Conservation (phyloP, 1,140 invertebrate genomes). For the Eulimnadia texana region DNA sequence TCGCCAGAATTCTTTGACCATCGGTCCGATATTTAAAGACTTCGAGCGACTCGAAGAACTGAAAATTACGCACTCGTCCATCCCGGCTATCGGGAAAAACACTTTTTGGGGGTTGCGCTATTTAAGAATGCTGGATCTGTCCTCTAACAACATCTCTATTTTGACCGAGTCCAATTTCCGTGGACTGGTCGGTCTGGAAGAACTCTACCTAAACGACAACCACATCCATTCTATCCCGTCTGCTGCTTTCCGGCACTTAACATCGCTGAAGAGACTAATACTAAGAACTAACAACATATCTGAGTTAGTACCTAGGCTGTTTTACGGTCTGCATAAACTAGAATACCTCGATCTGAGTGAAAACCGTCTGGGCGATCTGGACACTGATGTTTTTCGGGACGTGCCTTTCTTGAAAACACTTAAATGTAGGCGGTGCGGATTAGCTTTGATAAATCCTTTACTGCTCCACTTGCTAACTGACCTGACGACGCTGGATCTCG, state of each 20-base stretch:
- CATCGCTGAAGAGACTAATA: conserved; percentile 44
- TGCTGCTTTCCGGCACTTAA: conserved; percentile 52
- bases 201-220: conserved; percentile 35
- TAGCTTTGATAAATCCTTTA: conserved; percentile 55
- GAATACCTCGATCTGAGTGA: conserved; percentile 50
- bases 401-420: conserved; percentile 45
- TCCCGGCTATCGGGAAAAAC: conserved; percentile 59
- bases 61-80: conserved; percentile 53
- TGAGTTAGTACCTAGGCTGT: conserved; percentile 44
- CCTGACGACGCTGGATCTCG: conserved; percentile 48
- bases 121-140: conserved; percentile 50
- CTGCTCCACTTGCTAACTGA: conserved; percentile 29
- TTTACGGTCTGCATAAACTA: conserved; percentile 48
- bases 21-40: conserved; percentile 52
- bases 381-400: conserved; percentile 60
- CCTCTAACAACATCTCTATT: conserved; percentile 57
- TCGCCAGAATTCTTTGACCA: conserved; percentile 47
- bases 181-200: conserved; percentile 30
- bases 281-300: conserved; percentile 52
- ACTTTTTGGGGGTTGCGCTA: conserved; percentile 59
- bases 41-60: conserved; percentile 54
- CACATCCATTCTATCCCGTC: conserved; percentile 38
- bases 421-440: conserved; percentile 47
- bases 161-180: conserved; percentile 33
- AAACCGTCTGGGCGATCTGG: conserved; percentile 51